A percentile compares a stretch with the other conserved stretches of the same genome.
Evolutionary conservation across 2,888 invertebrate species (phyloP).

Genomic region (Pasiphila rectangulata): DNA sequence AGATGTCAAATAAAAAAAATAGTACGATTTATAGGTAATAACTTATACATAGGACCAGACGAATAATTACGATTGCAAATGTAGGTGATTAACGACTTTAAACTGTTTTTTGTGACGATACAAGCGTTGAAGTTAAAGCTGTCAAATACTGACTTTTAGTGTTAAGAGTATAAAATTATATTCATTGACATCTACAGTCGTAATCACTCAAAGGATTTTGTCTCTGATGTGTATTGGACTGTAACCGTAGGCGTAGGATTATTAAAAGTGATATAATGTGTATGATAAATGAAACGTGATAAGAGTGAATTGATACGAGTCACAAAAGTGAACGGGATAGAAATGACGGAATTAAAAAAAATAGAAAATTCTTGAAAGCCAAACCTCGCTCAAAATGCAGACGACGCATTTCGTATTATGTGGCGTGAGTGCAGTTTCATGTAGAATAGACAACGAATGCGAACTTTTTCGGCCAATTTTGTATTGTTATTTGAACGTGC

Average conservation of each 20-base stretch:
- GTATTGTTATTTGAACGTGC: conserved; percentile 37
- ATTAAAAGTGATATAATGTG: conserved; percentile 36
- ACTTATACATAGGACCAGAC: conserved; percentile 21
- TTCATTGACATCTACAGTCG: too few relatives aligned
- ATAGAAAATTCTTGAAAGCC: neutral
- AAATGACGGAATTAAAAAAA: conserved; percentile 12
- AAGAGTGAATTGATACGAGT: conserved; percentile 26
- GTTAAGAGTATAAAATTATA: too few relatives aligned
- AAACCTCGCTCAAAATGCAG: conserved; percentile 3
- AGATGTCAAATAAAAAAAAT: conserved; percentile 19
- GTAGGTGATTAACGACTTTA: neutral
- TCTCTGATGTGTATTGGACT: conserved; percentile 19
- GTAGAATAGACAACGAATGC: conserved; percentile 51
- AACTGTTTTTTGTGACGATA: too few relatives aligned
- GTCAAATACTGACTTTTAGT: too few relatives aligned
- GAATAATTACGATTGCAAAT: neutral
- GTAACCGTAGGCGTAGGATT: conserved; percentile 22
- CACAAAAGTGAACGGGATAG: conserved; percentile 19
- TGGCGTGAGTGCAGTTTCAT: conserved; percentile 32
- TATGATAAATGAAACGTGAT: conserved; percentile 25
- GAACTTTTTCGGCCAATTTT: conserved; percentile 46
- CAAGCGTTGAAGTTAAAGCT: too few relatives aligned
- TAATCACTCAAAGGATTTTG: neutral
- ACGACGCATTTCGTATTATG: neutral
- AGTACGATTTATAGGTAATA: conserved; percentile 25